A percentile compares a stretch with the other conserved stretches of the same genome.
Evolutionary conservation across 2,888 invertebrate species (phyloP).

Genomic region (Cephus nigrinus): DNA sequence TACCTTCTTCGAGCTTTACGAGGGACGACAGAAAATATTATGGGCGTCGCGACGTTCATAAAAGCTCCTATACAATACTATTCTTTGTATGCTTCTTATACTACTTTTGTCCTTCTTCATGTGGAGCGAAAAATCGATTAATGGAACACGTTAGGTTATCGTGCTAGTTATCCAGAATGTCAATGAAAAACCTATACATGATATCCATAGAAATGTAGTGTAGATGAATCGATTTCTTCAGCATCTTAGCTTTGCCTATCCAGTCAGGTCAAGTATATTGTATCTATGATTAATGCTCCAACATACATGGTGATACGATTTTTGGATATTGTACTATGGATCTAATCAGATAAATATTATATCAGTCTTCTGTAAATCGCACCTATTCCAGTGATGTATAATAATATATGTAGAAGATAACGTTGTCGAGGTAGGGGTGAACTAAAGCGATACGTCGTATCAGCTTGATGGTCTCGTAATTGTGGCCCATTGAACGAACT

Average conservation of each 20-base stretch:
- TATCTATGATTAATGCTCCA: neutral
- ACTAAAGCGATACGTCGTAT: neutral
- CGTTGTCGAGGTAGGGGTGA: neutral
- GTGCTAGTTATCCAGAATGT: neutral
- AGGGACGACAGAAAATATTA: neutral
- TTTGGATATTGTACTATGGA: neutral
- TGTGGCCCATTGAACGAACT: slow-evolving; percentile 5
- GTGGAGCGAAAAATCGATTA: neutral
- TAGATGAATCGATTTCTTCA: neutral
- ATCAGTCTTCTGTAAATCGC: neutral
- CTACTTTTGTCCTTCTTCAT: neutral
- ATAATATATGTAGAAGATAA: neutral
- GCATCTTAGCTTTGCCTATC: neutral
- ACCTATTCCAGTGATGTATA: neutral
- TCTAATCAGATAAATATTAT: neutral
- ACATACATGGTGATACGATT: neutral
- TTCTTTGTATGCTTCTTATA: neutral
- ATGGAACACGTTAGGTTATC: neutral
- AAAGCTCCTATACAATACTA: neutral
- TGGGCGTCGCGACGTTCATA: neutral
- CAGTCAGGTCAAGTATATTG: neutral
- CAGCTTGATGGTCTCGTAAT: slow-evolving; percentile 3
- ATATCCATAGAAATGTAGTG: neutral
- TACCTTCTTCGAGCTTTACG: neutral
- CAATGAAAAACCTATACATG: neutral